Conservation (phyloP, 2,797 vertebrate species). For the Takifugu ocellatus region DNA sequence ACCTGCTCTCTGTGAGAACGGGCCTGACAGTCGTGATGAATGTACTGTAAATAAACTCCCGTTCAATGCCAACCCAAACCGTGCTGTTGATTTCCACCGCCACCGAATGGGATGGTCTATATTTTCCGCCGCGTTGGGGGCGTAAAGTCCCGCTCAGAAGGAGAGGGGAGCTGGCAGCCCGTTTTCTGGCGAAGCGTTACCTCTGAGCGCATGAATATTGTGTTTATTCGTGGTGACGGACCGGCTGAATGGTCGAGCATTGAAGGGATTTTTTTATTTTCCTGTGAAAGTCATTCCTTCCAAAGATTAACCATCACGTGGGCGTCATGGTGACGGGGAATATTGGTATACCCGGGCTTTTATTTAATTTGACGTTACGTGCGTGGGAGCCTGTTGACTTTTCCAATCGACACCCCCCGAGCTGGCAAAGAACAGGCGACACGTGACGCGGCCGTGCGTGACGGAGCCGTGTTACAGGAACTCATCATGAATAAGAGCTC, state of each 20-base stretch:
- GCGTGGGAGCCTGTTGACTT: constrained; percentile 24
- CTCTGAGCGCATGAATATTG: constrained; percentile 39
- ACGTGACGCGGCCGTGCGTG: constrained; percentile 9
- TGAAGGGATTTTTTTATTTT: constrained; percentile 38
- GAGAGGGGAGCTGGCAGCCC: constrained; percentile 1
- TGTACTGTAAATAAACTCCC: constrained; percentile 10
- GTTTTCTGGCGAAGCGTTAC: neutral
- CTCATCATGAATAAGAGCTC: neutral
- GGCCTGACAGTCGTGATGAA: neutral
- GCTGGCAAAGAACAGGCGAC: constrained; percentile 5
- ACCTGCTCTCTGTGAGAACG: neutral
- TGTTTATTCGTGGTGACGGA: constrained; percentile 54
- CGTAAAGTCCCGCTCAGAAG: constrained; percentile 15
- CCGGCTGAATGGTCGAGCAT: constrained; percentile 18
- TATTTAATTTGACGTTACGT: constrained; percentile 25
- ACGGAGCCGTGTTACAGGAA: constrained; percentile 1
- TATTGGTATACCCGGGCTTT: constrained; percentile 14
- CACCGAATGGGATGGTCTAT: constrained; percentile 15
- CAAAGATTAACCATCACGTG: constrained; percentile 11
- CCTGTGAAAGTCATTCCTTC: constrained; percentile 24
- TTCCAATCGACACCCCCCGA: constrained; percentile 23
- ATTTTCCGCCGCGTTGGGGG: constrained; percentile 33
- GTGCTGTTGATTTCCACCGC: constrained; percentile 20
- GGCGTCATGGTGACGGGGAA: constrained; percentile 31
- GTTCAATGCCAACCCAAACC: constrained; percentile 12